phyloP scores from a whole-genome alignment of 2,113 vertebrate genomes.

The Rousettus leschenaultii region DNA sequence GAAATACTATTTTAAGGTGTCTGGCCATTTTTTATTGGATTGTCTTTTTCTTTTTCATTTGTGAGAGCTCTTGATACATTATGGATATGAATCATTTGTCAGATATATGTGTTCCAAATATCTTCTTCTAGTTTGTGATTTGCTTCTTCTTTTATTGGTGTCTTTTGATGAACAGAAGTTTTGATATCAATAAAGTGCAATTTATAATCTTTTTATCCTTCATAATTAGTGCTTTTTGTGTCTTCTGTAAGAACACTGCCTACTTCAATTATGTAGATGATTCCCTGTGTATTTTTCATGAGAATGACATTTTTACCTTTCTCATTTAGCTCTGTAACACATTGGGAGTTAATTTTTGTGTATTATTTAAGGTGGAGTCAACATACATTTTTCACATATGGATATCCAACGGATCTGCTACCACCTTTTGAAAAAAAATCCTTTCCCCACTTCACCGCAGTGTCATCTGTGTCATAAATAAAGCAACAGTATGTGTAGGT shows the following conservation, averaged over 20 bases:
- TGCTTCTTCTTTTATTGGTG: not conserved
- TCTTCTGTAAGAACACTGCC: not conserved
- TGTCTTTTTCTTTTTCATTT: no score
- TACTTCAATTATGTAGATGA: not conserved
- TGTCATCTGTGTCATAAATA: not conserved
- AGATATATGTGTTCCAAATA: not conserved
- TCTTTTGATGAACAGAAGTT: not conserved
- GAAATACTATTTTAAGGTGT: not conserved
- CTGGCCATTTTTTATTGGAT: not conserved
- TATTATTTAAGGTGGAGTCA: not conserved
- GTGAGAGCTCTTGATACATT: no score
- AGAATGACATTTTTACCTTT: not conserved
- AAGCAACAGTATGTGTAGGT: not conserved
- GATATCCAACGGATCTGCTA: not conserved
- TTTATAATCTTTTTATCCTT: not conserved
- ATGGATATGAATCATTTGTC: no score
- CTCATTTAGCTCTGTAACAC: not conserved
- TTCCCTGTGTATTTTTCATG: not conserved
- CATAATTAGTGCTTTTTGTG: not conserved
- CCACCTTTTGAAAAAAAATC: not conserved
- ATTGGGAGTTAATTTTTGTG: not conserved
- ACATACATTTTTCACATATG: not conserved
- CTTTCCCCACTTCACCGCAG: not conserved
- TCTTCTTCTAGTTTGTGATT: not conserved
- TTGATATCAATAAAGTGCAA: not conserved